Evolutionary conservation across 2,113 vertebrate genomes (phyloP), one percentile per base, ranked within the genome.

Genomic region (Ophthalmolycus amberensis): DNA sequence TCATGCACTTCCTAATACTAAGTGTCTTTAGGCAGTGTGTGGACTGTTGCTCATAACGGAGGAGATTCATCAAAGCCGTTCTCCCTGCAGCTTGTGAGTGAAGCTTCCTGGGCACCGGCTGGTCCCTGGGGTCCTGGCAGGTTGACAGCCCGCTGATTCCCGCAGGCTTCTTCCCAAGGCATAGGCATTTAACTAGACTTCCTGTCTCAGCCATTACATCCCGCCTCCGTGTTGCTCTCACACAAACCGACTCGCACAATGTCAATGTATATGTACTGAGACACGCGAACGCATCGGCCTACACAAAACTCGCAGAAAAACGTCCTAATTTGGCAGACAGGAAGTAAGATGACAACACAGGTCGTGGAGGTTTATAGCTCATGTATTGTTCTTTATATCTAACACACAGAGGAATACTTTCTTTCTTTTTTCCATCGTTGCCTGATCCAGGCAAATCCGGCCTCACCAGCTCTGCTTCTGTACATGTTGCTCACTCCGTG

Each of bases 101-200:
- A 88, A 85, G 80, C 80, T 85, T 80, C 71, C 72, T 16, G 74
- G 82, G 87, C 70, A 84, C 76, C 69, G 56, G 87, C 67, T 81
- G 85, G 78, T 83, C 85, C 84, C 85, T 83, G 44, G 60, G 85
- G 84, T 79, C 73, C 84, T 84, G 80, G 79, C 66, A 75, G 69
- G 81, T 88, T 89, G 88, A 90, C 90, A 90, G 76, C 60, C 68
- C 15, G 62, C 63, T 82, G 75, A 84, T 85, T 87, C 69, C 79
- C 80, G 60, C 76, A 84, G 87, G 70, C 74, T 72, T 85, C 76
- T 70, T 79, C 74, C 62, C 74, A 83, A 77, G 69, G 70, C 85
- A 50, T n/a, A 78, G 29, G 59, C 69, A 77, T 84, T 90, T 83
- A 82, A 75, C 72, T 50, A 82, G 76, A 83, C 84, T 78, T 68